phyloP scores from a whole-genome alignment of 2,113 vertebrate genomes.

The Menidia beryllina region DNA sequence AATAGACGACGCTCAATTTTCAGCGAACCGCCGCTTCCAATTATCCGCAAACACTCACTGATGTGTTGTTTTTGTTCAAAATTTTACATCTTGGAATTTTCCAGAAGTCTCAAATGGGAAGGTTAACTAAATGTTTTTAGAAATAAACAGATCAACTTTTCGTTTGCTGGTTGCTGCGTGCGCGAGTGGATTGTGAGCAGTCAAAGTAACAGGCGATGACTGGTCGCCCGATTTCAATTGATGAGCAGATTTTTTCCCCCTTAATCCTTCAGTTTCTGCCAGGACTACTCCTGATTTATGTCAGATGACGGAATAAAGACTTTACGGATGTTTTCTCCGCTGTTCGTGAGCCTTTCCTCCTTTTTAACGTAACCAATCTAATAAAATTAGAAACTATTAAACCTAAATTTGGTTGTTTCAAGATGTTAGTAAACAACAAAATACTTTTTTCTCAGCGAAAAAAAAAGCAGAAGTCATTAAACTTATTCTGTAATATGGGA shows the following conservation, averaged over 20 bases:
- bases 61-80: neutral
- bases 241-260: too few relatives aligned
- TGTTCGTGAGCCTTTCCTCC: too few relatives aligned
- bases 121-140: neutral
- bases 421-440: too few relatives aligned
- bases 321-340: neutral
- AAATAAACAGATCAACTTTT: neutral
- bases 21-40: slow-evolving; percentile 1
- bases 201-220: slow-evolving; percentile 8
- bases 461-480: too few relatives aligned
- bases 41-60: slow-evolving; percentile 1
- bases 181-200: neutral
- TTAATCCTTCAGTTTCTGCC: too few relatives aligned
- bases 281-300: too few relatives aligned
- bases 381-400: too few relatives aligned
- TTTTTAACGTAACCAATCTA: too few relatives aligned
- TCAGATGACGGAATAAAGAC: neutral
- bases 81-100: neutral
- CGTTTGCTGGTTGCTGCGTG: accelerated
- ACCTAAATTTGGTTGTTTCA: too few relatives aligned
- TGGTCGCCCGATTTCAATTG: too few relatives aligned
- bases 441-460: too few relatives aligned
- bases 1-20: slow-evolving; percentile 43
- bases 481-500: too few relatives aligned
- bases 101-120: neutral